A percentile compares a stretch with the other conserved stretches of the same genome.
phyloP scores from a whole-genome alignment of 2,797 vertebrate species.

The Clarias pachynema region DNA sequence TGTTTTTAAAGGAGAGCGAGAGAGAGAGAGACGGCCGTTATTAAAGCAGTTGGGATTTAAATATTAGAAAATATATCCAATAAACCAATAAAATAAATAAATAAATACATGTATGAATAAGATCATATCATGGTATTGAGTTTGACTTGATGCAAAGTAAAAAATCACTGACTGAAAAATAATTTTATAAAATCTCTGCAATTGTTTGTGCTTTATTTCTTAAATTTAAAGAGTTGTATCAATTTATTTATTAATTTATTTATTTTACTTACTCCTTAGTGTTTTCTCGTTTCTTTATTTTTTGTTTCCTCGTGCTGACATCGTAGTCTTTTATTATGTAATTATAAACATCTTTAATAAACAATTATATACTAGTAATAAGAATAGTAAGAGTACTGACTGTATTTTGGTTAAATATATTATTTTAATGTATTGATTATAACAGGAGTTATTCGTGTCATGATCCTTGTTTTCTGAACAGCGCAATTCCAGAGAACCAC shows the following conservation, averaged over 20 bases:
- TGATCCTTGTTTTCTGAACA: background rate
- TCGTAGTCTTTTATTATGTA: background rate
- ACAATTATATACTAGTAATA: background rate
- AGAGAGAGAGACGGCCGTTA: background rate
- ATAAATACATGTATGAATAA: background rate
- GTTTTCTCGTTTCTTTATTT: background rate
- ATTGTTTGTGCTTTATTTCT: background rate
- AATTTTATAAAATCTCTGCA: background rate
- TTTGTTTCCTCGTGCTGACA: background rate
- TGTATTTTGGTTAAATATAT: background rate
- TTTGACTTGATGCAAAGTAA: background rate
- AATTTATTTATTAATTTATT: background rate
- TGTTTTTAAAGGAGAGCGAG: slow-evolving; percentile 15
- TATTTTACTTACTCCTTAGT: background rate
- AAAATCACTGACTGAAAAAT: background rate
- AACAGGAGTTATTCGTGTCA: background rate
- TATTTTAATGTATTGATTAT: background rate
- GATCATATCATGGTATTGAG: background rate
- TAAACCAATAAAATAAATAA: background rate
- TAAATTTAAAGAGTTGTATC: background rate
- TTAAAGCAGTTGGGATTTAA: background rate
- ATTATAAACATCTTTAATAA: background rate
- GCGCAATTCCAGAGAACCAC: slow-evolving; percentile 12
- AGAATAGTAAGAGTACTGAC: no score
- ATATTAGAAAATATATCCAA: background rate